Evolutionary conservation across 2,888 invertebrate genomes (phyloP), one percentile per base, ranked within the genome.

Genomic region (Tetrapedia diversipes): DNA sequence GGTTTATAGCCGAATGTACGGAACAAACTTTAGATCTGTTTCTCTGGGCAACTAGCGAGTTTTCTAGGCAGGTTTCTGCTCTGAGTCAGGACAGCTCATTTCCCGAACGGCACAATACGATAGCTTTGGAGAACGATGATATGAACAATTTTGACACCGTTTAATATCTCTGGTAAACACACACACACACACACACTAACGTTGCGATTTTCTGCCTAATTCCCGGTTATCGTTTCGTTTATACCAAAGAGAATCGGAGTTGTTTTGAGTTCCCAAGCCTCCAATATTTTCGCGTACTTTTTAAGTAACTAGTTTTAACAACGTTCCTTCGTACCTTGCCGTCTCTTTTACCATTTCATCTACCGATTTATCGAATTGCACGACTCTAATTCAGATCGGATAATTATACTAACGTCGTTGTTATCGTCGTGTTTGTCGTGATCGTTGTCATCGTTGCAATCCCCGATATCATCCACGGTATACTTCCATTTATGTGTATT

Each of bases 1-100:
- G 99, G 81, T 99, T 99, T 91, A 98, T 99, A 86, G 98, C 98
- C 0, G 96, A 97, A 86, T 97, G 97, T 89, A 97, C 98, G 0
- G 98, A 98, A 89, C 94, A 96, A 83, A 98, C 97, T 0, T 91
- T 98, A 37, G 97, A 98, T 92, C 94, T 97, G 59, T 98, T 97
- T 90, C 92, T 98, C 11, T 96, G 96, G 96, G 96, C 96, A 0
- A 96, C 96, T 0, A 95, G 94, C 83, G 96, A 96, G 89, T 94
- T 94, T 88, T 94, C 95, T 0, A 94, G 94, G 87, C 94, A 94
- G 92, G 94, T 95, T 73, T 95, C 95, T 0, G 94, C 95, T 78
- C 93, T 95, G n/a, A 94, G 91, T 59, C 91, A 92, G 78, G 89
- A 90, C 16, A 88, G 86, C 24, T 66, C 87, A 29, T 83, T 86